These are phyloP conservation scores for Schizotus pectinicornis DNA, from an alignment of 2,888 invertebrate genomes.

Conservation along the genomic window DNA sequence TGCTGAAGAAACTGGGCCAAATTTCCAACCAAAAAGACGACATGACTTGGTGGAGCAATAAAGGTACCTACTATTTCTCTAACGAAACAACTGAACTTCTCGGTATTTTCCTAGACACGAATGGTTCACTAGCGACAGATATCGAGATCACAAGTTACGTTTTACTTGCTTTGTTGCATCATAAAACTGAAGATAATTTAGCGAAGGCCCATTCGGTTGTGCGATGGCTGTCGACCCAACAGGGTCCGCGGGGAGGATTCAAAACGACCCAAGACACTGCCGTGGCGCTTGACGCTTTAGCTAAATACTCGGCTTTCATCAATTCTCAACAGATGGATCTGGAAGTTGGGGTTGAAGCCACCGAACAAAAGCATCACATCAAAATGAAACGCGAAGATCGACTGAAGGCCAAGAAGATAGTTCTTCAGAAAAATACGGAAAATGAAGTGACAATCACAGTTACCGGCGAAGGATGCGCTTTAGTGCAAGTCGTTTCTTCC, in stretches of 20 bases:
- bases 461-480: constrained; percentile 63
- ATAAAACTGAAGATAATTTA: constrained; percentile 61
- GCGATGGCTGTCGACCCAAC: constrained; percentile 75
- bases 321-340: constrained; percentile 57
- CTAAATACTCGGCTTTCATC: constrained; percentile 62
- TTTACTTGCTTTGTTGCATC: constrained; percentile 63
- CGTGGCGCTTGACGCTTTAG: constrained; percentile 66
- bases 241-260: constrained; percentile 74
- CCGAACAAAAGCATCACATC: constrained; percentile 56
- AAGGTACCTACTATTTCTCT: constrained; percentile 43
- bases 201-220: constrained; percentile 67
- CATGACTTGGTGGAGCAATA: constrained; percentile 63
- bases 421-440: constrained; percentile 56
- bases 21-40: constrained; percentile 57
- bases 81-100: background rate
- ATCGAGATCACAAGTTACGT: constrained; percentile 75
- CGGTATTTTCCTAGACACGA: constrained; percentile 7
- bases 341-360: constrained; percentile 58
- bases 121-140: constrained; percentile 60
- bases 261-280: constrained; percentile 72
- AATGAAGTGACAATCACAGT: constrained; percentile 59
- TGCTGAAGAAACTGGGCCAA: constrained; percentile 56
- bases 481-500: constrained; percentile 61
- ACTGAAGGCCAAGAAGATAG: constrained; percentile 59
- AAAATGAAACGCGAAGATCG: constrained; percentile 59